Evolutionary conservation across 2,888 invertebrate species (phyloP).

Genomic region (Sminthurides aquaticus): DNA sequence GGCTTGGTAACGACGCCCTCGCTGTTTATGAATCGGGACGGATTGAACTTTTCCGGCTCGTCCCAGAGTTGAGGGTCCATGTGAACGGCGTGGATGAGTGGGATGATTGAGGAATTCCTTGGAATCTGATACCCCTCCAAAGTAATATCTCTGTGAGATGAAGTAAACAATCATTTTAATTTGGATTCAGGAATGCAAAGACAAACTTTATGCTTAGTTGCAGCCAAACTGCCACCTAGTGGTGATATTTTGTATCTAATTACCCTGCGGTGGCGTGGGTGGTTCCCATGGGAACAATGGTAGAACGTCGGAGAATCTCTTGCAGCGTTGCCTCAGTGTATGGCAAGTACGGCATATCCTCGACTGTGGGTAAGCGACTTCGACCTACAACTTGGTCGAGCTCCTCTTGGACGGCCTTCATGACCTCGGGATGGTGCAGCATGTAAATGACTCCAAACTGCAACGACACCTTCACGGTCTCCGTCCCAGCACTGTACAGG

Average conservation of each 20-base stretch:
- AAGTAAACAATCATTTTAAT: slow-evolving; percentile 6
- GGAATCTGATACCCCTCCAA: slow-evolving; percentile 77
- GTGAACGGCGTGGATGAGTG: slow-evolving; percentile 78
- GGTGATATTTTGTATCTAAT: too few species aligned
- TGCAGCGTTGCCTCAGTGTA: slow-evolving; percentile 79
- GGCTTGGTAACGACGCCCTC: slow-evolving; percentile 76
- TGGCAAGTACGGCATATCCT: slow-evolving; percentile 71
- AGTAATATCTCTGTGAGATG: slow-evolving; percentile 62
- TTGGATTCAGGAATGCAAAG: too few species aligned
- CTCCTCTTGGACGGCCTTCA: slow-evolving; percentile 75
- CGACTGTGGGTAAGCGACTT: slow-evolving; percentile 67
- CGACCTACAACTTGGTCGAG: slow-evolving; percentile 66
- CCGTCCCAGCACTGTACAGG: slow-evolving; percentile 86
- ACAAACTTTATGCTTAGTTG: too few species aligned
- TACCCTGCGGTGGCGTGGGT: slow-evolving; percentile 83
- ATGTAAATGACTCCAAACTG: slow-evolving; percentile 82
- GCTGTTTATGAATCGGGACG: slow-evolving; percentile 69
- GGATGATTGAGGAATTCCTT: slow-evolving; percentile 76
- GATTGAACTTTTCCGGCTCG: slow-evolving; percentile 74
- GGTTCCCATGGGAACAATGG: slow-evolving; percentile 83
- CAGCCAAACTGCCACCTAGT: too few species aligned
- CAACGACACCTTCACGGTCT: slow-evolving; percentile 81
- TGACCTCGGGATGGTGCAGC: slow-evolving; percentile 75
- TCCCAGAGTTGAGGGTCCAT: slow-evolving; percentile 85
- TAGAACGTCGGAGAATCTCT: slow-evolving; percentile 76